Conservation (phyloP, 2,888 invertebrate genomes). For the Machimus rusticus region DNA sequence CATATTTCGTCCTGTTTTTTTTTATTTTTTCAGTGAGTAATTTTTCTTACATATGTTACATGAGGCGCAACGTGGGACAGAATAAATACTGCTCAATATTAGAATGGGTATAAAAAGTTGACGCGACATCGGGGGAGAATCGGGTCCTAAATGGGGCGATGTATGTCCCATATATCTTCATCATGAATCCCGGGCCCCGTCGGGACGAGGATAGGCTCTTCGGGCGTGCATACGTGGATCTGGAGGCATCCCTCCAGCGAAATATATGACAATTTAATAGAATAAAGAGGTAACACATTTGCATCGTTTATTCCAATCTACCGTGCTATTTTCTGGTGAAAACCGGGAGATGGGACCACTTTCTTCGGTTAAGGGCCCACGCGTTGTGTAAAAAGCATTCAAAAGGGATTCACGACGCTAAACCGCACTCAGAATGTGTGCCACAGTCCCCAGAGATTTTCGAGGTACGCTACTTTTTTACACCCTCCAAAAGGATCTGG, state of each 20-base stretch:
- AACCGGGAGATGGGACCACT: background rate
- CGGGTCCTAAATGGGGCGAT: background rate
- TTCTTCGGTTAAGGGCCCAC: background rate
- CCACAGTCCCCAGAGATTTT: background rate
- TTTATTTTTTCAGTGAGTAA: conserved; percentile 25
- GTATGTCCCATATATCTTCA: conserved; percentile 26
- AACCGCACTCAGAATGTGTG: conserved; percentile 36
- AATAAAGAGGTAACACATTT: conserved; percentile 43
- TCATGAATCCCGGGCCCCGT: background rate
- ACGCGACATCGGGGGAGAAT: background rate
- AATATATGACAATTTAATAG: conserved; percentile 43
- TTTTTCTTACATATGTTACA: conserved; percentile 31
- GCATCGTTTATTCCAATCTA: conserved; percentile 42
- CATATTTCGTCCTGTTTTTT: conserved; percentile 17
- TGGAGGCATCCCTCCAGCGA: conserved; percentile 3
- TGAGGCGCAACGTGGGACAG: background rate
- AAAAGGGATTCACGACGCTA: conserved; percentile 22
- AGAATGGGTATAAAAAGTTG: background rate
- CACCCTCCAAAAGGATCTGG: background rate
- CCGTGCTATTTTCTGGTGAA: conserved; percentile 1
- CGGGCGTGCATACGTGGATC: background rate
- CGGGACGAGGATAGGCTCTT: background rate
- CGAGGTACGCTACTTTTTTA: conserved; percentile 11
- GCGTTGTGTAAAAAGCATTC: background rate
- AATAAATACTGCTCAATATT: conserved; percentile 15